Percentiles rank a stretch among this genome's conserved stretches.
Evolutionary conservation across 1,140 invertebrate genomes (phyloP).

Genomic region (Aporrectodea caliginosa): DNA sequence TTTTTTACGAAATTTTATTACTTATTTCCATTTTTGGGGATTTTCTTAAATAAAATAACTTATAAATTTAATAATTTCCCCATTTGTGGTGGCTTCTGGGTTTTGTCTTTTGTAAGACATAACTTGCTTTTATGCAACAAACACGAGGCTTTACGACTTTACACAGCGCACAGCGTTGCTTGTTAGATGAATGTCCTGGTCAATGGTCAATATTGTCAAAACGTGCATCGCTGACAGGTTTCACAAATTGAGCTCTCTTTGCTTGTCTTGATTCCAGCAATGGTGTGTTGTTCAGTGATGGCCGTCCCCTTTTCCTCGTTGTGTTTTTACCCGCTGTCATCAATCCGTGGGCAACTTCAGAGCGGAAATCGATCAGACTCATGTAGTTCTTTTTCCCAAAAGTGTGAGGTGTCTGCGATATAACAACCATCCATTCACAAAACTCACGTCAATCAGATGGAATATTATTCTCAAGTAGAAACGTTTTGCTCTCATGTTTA

Average conservation of each 20-base stretch:
- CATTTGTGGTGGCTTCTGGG: no score
- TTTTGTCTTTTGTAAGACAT: neutral
- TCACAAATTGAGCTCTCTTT: conserved; percentile 1
- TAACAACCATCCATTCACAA: conserved; percentile 46
- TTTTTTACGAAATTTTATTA: no score
- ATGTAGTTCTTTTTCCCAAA: neutral
- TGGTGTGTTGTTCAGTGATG: neutral
- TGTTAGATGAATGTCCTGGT: neutral
- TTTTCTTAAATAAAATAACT: no score
- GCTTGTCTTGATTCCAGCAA: neutral
- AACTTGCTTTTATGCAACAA: neutral
- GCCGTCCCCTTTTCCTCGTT: neutral
- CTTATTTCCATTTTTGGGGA: no score
- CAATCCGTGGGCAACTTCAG: neutral
- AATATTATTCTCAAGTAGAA: conserved; percentile 44
- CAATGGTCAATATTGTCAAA: neutral
- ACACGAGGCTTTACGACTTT: neutral
- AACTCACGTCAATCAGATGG: conserved; percentile 41
- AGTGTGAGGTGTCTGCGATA: conserved; percentile 37
- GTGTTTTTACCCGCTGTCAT: neutral
- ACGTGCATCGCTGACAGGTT: neutral
- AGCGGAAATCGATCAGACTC: conserved; percentile 3
- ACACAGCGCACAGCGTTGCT: neutral
- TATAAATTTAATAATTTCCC: no score
- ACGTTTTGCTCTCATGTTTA: conserved; percentile 41